Evolutionary conservation across 2,888 invertebrate genomes (phyloP), one percentile per base, ranked within the genome.

Genomic region (Caenorhabditis drosophilae): DNA sequence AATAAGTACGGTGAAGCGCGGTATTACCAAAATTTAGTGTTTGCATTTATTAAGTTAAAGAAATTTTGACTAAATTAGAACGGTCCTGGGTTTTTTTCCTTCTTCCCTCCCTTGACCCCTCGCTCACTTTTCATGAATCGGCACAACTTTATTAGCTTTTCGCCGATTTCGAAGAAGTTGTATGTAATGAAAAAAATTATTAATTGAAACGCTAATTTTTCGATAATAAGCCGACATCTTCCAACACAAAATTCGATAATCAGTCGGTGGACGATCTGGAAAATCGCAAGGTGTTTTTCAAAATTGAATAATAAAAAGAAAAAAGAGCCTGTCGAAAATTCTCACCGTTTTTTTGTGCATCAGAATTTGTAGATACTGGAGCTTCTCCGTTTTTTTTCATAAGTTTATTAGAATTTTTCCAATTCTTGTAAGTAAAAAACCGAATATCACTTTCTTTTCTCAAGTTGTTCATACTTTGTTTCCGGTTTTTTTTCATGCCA

Each of bases 111-210:
- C n/a, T n/a, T n/a, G n/a, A n/a, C n/a, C n/a, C n/a, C n/a, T n/a
- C n/a, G n/a, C 68, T 63, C 18, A 73, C 73, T 73, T 73, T 34
- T 69, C 61, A 45, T 67, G 62, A 36, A 73, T 73, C 15, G 73
- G 73, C 2, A 64, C 73, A 11, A 73, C 73, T 50, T 67, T 67
- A 44, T 73, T 73, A 6, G 68, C 55, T 38, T 61, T 53, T 42
- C 67, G 52, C n/a, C 60, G 59, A 20, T 63, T 64, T 16, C 64
- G 38, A 31, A 58, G 49, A 26, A 58, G 36, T 7, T 52, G 35
- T 9, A 55, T 55, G 44, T 70, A 67, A 18, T 64, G 54, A 26
- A 40, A 58, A 20, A 53, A 53, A 47, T 52, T 47, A 4, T 40
- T 59, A 9, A 56, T 42, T 23, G 54, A 36, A 26, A 35, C 59